Evolutionary conservation across 2,797 vertebrate genomes (phyloP).

Genomic region (Corythornis leucogaster): DNA sequence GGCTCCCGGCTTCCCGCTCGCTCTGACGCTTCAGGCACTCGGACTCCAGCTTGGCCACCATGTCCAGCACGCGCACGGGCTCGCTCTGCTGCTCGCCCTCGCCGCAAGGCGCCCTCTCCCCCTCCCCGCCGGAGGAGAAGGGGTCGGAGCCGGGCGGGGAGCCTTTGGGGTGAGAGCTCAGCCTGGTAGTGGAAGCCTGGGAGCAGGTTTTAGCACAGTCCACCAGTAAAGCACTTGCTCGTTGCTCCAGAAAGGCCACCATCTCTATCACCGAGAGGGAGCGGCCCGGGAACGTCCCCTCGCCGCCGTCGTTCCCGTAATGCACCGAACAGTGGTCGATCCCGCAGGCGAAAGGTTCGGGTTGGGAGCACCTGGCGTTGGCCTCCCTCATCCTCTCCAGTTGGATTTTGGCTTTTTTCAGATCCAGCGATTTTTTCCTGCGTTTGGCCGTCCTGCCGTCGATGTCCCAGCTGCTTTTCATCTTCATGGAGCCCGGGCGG

Average conservation of each 20-base stretch:
- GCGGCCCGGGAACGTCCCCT: conserved; percentile 67
- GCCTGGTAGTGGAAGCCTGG: conserved; percentile 50
- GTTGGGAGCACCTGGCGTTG: conserved; percentile 60
- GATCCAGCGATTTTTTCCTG: conserved; percentile 83
- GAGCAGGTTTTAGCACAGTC: conserved; percentile 80
- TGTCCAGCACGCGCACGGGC: conserved; percentile 88
- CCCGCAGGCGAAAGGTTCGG: conserved; percentile 76
- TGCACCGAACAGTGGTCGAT: conserved; percentile 77
- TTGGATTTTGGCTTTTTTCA: conserved; percentile 76
- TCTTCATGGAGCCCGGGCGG: conserved; percentile 81
- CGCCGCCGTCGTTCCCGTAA: conserved; percentile 44
- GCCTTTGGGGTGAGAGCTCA: conserved; percentile 72
- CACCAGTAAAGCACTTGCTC: conserved; percentile 80
- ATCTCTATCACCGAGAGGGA: conserved; percentile 92
- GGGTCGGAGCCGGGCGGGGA: conserved; percentile 20
- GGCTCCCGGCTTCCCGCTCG: conserved; percentile 75
- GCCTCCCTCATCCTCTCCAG: conserved; percentile 77
- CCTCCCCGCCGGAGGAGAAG: background rate
- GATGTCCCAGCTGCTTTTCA: conserved; percentile 90
- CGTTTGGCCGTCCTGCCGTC: conserved; percentile 88
- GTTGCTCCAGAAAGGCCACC: conserved; percentile 93
- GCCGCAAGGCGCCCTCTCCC: conserved; percentile 53
- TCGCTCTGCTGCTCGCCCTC: conserved; percentile 77
- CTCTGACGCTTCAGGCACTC: conserved; percentile 86
- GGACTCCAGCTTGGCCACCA: conserved; percentile 93